Percentiles rank a stretch among this genome's conserved stretches.
These are phyloP conservation scores for Leptocoma aspasia DNA, from an alignment of 2,113 vertebrate species.

Conservation along the genomic window DNA sequence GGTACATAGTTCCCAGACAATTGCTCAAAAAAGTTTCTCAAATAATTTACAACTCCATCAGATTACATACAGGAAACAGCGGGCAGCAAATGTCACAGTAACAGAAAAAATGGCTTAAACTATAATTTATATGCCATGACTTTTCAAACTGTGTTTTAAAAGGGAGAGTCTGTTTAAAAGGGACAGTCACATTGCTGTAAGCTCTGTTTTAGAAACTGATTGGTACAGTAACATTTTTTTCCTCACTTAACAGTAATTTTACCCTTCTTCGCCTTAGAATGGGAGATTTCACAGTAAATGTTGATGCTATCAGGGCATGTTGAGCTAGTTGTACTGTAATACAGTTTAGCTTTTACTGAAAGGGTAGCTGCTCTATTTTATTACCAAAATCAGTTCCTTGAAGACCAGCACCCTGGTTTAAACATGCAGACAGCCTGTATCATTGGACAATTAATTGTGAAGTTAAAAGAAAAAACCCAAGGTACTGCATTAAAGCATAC, in stretches of 20 bases:
- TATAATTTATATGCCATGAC: neutral
- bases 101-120: neutral
- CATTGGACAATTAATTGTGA: neutral
- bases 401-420: neutral
- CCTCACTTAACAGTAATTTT: neutral
- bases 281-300: neutral
- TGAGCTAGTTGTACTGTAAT: neutral
- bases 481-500: neutral
- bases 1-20: neutral
- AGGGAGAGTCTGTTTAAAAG: neutral
- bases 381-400: neutral
- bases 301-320: neutral
- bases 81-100: neutral
- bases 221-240: neutral
- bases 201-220: neutral
- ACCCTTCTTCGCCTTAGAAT: neutral
- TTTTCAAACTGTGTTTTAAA: neutral
- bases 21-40: neutral
- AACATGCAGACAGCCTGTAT: neutral
- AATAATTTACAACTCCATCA: neutral
- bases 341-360: neutral
- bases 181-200: neutral
- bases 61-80: neutral
- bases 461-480: neutral
- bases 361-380: neutral